These are phyloP conservation scores for Corythucha ciliata DNA, from an alignment of 2,888 invertebrate species.

Conservation along the genomic window DNA sequence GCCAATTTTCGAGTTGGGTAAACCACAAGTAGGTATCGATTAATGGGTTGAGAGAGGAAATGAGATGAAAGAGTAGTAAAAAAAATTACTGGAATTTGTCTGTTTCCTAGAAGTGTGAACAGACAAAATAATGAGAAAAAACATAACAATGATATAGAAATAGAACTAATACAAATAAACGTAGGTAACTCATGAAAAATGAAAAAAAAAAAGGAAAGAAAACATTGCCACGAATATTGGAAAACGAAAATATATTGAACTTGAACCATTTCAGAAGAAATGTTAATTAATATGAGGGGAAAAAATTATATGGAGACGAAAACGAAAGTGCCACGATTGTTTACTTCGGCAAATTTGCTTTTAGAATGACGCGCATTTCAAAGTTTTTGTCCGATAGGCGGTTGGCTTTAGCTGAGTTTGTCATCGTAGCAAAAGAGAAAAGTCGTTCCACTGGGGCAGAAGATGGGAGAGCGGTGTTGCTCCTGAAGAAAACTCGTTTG, in stretches of 20 bases:
- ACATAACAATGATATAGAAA: too few species aligned
- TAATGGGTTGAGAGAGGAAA: too few species aligned
- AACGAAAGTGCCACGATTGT: not conserved
- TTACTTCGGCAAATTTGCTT: not conserved
- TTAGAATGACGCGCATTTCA: not conserved
- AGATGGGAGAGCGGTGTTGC: slow-evolving; percentile 1
- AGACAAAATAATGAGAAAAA: too few species aligned
- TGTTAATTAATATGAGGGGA: not conserved
- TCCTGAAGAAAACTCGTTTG: not conserved
- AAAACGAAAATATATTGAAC: not conserved
- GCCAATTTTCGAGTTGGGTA: too few species aligned
- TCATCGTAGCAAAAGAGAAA: slow-evolving; percentile 5
- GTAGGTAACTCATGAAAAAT: too few species aligned
- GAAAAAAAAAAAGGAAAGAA: too few species aligned
- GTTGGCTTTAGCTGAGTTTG: not conserved
- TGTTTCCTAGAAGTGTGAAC: too few species aligned
- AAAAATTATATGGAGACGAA: not conserved
- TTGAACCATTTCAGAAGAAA: not conserved
- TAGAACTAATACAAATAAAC: too few species aligned
- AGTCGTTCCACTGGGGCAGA: slow-evolving; percentile 1
- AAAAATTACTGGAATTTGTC: too few species aligned
- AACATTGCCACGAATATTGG: too few species aligned
- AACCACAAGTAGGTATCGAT: too few species aligned
- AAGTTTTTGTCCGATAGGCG: not conserved
- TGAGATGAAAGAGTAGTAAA: too few species aligned